Evolutionary conservation across 1,140 invertebrate genomes (phyloP), one percentile per base, ranked within the genome.

Genomic region (Luehdorfia chinensis): DNA sequence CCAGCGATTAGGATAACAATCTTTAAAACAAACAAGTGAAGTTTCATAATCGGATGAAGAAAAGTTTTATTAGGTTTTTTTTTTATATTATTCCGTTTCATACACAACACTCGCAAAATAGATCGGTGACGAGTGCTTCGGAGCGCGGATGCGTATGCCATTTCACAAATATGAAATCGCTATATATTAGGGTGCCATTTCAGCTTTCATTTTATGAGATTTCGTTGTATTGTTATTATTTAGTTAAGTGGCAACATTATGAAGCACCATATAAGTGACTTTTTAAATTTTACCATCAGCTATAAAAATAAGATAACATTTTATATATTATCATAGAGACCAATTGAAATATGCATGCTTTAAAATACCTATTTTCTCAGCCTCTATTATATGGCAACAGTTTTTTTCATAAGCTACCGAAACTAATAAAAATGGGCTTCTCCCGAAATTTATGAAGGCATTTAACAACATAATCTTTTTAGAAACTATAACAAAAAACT

Each of bases 121-220:
- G 75, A 84, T 84, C 75, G 73, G 73, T 83, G 81, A 79, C 78
- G 77, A 78, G 63, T 64, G 57, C 57, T 51, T 51, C 36, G 48
- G 34, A 50, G 52, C 67, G 47, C 57, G 65, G 39, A 53, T 66
- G 67, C 59, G 67, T 67, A 59, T 78, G 66, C 69, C 74, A 79
- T 81, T 84, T 81, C 66, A 69, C 65, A 72, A 84, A 85, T 78
- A 85, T 83, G 74, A 81, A 85, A 83, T 85, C 75, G 75, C 75
- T 73, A 67, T 73, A 71, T 71, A 71, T 75, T 74, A 67, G 70
- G 74, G 75, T 51, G 68, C 54, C 52, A 63, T 71, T 63, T 54
- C 54, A 52, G 59, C 56, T 68, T 72, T 67, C 60, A 52, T 48
- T 57, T 71, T 76, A 76, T 72, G 62, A 61, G 61, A 57, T 76